Evolutionary conservation across 2,113 vertebrate species (phyloP), one percentile per base, ranked within the genome.

Genomic region (Engraulis encrasicolus): DNA sequence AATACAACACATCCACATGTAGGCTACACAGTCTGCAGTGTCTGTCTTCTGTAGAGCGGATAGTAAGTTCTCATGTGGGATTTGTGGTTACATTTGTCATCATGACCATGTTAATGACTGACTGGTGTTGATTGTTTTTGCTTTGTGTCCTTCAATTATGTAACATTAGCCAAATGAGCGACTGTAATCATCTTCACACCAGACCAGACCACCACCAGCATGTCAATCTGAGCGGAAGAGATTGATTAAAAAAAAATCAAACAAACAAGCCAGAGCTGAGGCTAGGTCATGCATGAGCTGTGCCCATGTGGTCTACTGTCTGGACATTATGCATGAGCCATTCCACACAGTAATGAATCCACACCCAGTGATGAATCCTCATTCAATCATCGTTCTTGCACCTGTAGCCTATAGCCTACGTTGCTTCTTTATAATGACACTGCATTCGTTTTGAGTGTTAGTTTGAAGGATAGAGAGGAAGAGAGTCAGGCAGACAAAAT

Each of bases 181-280:
- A 17, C 66, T 12, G 23, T 71, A 12, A 71, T 27, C 15, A 23
- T 11, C 27, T n/a, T n/a, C n/a, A n/a, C n/a, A n/a, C n/a, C n/a
- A n/a, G n/a, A n/a, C n/a, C n/a, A n/a, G n/a, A n/a, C 34, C 48
- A 71, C 45, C 48, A 50, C 7, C 38, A 50, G 66, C 61, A 34
- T 82, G 48, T 82, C 36, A 77, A 71, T 40, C 38, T 82, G 36
- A 50, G 38, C 50, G 66, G 66, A 74, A 74, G 23, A 34, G 23
- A 74, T 31, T 74, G 66, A 74, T 74, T 74, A 74, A 74, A 71
- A 71, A 71, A 27, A 27, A 66, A 66, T n/a, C n/a, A n/a, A 66
- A 11, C 6, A 66, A 66, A 74, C 3, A 45, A 45, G 40, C 40
- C 40, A 45, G 9, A 36, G 66, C 66, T 31, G 2, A 34, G 27